phyloP scores from a whole-genome alignment of 2,113 vertebrate genomes.

The Melanerpes aurifrons region DNA sequence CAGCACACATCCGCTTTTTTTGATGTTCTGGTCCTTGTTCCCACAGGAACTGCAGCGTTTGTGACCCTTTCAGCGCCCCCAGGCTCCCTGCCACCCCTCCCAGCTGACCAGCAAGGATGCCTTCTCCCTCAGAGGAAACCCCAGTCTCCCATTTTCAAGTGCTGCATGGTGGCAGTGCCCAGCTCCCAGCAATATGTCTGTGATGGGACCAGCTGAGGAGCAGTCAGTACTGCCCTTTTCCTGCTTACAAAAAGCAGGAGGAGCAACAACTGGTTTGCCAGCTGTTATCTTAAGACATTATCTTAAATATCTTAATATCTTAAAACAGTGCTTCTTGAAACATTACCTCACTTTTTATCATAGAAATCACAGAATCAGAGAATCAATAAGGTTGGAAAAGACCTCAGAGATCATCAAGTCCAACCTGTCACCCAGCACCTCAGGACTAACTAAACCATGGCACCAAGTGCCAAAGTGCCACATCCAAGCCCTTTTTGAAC shows the following conservation, averaged over 20 bases:
- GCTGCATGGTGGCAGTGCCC: not conserved
- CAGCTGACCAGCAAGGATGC: not conserved
- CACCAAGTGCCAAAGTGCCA: too few species aligned
- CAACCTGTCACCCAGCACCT: too few species aligned
- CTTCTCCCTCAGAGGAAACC: not conserved
- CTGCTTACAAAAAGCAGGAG: not conserved
- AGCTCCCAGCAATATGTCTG: not conserved
- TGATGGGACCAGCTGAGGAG: not conserved
- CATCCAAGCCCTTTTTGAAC: too few species aligned
- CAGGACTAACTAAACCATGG: too few species aligned
- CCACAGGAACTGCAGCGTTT: accelerated
- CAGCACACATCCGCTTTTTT: not conserved
- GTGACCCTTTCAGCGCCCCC: not conserved
- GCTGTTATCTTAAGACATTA: not conserved
- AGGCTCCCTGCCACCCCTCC: not conserved
- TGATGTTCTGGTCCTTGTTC: not conserved
- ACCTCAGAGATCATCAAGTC: too few species aligned
- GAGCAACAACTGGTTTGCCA: not conserved
- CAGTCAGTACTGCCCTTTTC: not conserved
- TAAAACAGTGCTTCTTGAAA: not conserved
- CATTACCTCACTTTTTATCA: not conserved
- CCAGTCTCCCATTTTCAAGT: not conserved
- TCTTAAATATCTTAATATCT: not conserved
- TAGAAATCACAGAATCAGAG: too few species aligned
- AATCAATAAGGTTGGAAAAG: too few species aligned